A percentile compares a stretch with the other conserved stretches of the same genome.
phyloP scores from a whole-genome alignment of 37 sponge, comb jelly and placozoan genomes.

The Hormiphora californensis region DNA sequence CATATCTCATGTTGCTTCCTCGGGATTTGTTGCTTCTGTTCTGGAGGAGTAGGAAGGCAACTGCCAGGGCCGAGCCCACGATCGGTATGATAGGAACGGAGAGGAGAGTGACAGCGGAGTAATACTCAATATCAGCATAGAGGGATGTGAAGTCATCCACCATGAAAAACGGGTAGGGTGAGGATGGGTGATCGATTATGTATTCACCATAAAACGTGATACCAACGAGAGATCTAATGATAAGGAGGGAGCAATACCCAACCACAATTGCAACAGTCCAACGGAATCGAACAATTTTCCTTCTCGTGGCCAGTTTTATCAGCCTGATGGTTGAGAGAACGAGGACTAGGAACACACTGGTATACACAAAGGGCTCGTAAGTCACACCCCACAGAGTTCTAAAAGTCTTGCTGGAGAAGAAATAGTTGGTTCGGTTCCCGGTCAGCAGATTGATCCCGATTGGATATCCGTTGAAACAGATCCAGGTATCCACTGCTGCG shows the following conservation, averaged over 20 bases:
- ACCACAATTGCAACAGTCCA: not conserved
- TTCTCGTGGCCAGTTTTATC: not conserved
- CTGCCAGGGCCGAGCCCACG: not conserved
- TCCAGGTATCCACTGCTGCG: slow-evolving; percentile 35
- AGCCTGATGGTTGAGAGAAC: not conserved
- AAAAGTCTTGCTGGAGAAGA: not conserved
- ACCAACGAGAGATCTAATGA: not conserved
- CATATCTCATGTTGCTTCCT: not conserved
- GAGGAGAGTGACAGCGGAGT: not conserved
- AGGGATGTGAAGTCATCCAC: too few relatives aligned
- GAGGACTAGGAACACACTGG: slow-evolving; percentile 1
- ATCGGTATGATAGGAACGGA: slow-evolving; percentile 19
- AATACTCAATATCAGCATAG: not conserved
- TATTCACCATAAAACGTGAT: not conserved
- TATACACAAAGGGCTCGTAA: slow-evolving; percentile 21
- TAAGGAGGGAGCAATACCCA: not conserved
- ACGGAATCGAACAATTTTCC: not conserved
- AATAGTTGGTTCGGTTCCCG: not conserved
- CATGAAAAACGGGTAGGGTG: slow-evolving; percentile 6
- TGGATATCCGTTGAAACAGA: slow-evolving; percentile 39
- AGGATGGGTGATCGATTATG: not conserved
- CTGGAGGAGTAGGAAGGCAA: not conserved
- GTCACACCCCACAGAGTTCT: slow-evolving; percentile 19
- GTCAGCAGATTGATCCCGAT: not conserved
- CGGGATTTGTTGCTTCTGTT: not conserved